These are phyloP conservation scores for Morus bassanus DNA, from an alignment of 2,797 vertebrate species.

Conservation along the genomic window DNA sequence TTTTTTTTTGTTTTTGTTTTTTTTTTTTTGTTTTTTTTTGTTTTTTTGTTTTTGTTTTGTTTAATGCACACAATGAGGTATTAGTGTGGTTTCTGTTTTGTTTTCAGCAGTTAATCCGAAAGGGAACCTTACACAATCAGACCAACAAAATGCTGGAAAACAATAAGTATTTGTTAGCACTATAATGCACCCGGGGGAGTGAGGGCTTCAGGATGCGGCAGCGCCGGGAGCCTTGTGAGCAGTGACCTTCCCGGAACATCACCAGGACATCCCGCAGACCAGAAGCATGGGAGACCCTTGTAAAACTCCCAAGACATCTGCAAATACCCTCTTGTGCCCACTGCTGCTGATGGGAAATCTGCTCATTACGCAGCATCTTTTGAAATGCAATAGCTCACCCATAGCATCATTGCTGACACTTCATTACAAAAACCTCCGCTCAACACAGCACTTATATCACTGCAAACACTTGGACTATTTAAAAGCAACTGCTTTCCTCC, in stretches of 20 bases:
- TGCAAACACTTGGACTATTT: background rate
- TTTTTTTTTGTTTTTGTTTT: background rate
- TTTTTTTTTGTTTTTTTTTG: background rate
- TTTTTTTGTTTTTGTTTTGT: background rate
- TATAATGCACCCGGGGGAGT: background rate
- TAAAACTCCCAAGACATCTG: background rate
- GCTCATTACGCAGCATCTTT: background rate
- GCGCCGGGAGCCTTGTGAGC: rapidly evolving
- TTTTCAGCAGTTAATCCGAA: slow-evolving; percentile 56
- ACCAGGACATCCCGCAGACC: background rate
- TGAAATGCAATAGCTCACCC: background rate
- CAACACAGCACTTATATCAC: background rate
- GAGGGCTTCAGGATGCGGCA: background rate
- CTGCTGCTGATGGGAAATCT: background rate
- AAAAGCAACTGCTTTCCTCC: background rate
- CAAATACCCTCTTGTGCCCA: background rate
- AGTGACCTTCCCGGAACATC: background rate
- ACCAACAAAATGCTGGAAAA: slow-evolving; percentile 46
- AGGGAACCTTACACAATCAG: slow-evolving; percentile 51
- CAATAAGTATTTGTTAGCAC: slow-evolving; percentile 28
- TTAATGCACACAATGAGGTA: slow-evolving; percentile 50
- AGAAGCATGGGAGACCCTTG: background rate
- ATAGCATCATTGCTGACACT: background rate
- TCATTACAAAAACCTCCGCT: background rate
- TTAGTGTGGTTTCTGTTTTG: slow-evolving; percentile 44